Base-by-base conservation (phyloP, 2,797 vertebrate species). In the Lycodopsis pacificus region DNA sequence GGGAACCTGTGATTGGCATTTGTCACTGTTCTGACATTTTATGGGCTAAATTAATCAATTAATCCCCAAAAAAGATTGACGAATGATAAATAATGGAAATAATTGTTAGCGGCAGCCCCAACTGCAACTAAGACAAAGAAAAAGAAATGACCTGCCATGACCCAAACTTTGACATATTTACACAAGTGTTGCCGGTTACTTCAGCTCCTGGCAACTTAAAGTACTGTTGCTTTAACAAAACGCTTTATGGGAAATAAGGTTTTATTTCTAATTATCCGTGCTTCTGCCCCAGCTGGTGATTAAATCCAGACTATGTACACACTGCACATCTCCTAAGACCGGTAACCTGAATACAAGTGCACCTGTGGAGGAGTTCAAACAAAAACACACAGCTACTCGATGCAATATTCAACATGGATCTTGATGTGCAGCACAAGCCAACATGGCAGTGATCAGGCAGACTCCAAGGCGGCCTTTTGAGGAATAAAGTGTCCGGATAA, bases 401-500 rank as follows among this genome's bases (percentile, higher is more conserved):
- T 76, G 22, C 71, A 81, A 77, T 64, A 81, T 79, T 77, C 63
- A 86, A 15, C 61, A 59, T 51, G 58, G 32, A 54, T 78, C 42
- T 59, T 74, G 73, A 72, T 71, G 36, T 65, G 65, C 54, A 66
- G 58, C 36, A 65, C 49, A 58, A 34, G 46, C 46, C 10, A 72
- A 77, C 65, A 61, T 17, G 44, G 46, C 64, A 15, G 25, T 34
- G 58, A 79, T 79, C 66, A 77, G 51, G 78, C 22, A 15, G 48
- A 80, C 62, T 69, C 58, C 56, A 7, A 40, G 65, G 27, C 14
- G 3, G 53, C 46, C 22, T 34, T 72, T 71, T 53, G 61, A 72
- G 75, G 57, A 67, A 49, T 17, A 40, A 62, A 62, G 53, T 83
- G 54, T 75, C 48, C 17, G 25, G 56, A 49, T 49, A 42, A 75